These are phyloP conservation scores for Phocoena phocoena DNA, from an alignment of 2,113 vertebrate species.

Conservation along the genomic window DNA sequence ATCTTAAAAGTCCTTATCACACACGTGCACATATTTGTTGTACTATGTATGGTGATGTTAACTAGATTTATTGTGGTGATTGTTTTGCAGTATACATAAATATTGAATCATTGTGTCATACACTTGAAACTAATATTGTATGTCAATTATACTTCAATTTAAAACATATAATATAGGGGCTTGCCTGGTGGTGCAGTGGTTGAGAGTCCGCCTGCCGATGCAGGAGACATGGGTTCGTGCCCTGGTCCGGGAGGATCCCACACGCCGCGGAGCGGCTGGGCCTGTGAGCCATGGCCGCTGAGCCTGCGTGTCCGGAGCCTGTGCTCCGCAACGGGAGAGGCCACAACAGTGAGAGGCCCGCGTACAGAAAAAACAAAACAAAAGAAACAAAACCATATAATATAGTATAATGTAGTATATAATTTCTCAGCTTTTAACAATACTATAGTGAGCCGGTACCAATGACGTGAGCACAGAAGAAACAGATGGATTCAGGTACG, in stretches of 20 bases:
- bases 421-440: background rate
- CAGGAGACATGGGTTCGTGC: too few relatives aligned
- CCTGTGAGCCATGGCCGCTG: too few relatives aligned
- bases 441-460: background rate
- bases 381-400: background rate
- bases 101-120: background rate
- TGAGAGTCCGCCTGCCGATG: too few relatives aligned
- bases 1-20: background rate
- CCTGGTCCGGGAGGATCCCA: too few relatives aligned
- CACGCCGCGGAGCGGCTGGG: too few relatives aligned
- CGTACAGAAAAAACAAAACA: too few relatives aligned
- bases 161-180: background rate
- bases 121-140: background rate
- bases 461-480: background rate
- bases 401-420: background rate
- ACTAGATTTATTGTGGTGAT: background rate
- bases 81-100: background rate
- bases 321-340: too few relatives aligned
- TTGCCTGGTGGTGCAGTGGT: too few relatives aligned
- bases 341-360: too few relatives aligned
- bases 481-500: background rate
- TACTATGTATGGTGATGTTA: background rate
- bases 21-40: too few relatives aligned
- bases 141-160: background rate
- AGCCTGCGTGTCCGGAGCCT: too few relatives aligned